Conservation (phyloP, 2,113 vertebrate species). For the Hepsetus odoe region DNA sequence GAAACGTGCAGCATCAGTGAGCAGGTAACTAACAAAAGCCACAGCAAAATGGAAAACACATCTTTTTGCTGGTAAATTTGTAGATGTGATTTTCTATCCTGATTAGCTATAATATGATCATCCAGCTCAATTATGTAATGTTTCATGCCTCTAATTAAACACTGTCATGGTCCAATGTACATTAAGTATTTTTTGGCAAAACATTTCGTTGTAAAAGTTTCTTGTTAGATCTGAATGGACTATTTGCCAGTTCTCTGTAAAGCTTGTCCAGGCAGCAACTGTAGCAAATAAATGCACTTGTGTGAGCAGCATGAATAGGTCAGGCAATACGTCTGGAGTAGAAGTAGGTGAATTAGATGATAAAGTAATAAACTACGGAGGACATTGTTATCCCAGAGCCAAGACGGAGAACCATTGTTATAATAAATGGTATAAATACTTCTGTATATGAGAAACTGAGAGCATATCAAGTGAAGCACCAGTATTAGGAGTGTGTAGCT, state of each 20-base stretch:
- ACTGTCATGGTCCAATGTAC: neutral
- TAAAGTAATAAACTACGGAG: too few species aligned
- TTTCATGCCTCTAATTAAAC: neutral
- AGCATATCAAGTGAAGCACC: slow-evolving; percentile 21
- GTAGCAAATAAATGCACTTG: neutral
- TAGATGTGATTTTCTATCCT: too few species aligned
- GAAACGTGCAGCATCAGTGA: too few species aligned
- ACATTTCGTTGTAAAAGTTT: too few species aligned
- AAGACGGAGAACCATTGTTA: neutral
- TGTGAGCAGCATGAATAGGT: neutral
- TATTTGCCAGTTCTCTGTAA: too few species aligned
- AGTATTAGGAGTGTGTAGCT: slow-evolving; percentile 29
- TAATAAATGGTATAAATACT: slow-evolving; percentile 21
- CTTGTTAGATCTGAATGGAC: too few species aligned
- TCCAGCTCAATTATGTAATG: too few species aligned
- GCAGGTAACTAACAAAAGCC: too few species aligned
- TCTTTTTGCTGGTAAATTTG: too few species aligned
- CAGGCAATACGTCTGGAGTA: neutral
- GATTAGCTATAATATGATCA: too few species aligned
- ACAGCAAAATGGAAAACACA: too few species aligned
- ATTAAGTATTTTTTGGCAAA: too few species aligned
- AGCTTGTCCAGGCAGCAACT: neutral
- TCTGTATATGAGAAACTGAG: slow-evolving; percentile 8
- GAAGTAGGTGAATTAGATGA: neutral
- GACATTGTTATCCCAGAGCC: neutral